A percentile compares a stretch with the other conserved stretches of the same genome.
Evolutionary conservation across 2,113 vertebrate genomes (phyloP).

Genomic region (Scolopax mira): DNA sequence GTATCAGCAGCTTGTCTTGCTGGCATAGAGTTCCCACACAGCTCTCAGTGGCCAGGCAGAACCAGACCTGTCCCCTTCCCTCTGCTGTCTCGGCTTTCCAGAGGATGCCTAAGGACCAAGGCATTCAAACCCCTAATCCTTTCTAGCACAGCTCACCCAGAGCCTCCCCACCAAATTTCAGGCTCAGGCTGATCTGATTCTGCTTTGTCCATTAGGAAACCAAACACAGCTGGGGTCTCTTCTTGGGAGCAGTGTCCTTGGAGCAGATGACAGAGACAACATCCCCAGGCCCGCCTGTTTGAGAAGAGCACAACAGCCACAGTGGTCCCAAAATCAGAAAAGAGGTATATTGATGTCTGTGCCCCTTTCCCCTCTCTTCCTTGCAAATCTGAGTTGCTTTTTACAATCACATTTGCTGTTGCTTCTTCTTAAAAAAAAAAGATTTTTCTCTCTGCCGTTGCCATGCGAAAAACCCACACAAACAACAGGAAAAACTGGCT

Average conservation of each 20-base stretch:
- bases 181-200: background rate
- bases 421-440: background rate
- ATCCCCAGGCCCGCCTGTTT: background rate
- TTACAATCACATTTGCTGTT: background rate
- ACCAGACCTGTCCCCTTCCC: background rate
- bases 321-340: background rate
- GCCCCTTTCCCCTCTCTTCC: background rate
- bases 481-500: slow-evolving; percentile 41
- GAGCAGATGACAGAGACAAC: background rate
- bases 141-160: background rate
- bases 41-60: background rate
- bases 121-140: background rate
- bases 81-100: background rate
- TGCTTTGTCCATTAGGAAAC: background rate
- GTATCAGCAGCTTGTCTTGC: accelerated
- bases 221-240: background rate
- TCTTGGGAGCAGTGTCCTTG: background rate
- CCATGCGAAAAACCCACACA: slow-evolving; percentile 64
- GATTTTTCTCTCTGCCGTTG: slow-evolving; percentile 14
- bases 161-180: background rate
- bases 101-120: background rate
- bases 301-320: background rate
- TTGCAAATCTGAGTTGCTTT: slow-evolving; percentile 6
- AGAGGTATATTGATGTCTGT: background rate
- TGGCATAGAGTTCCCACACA: background rate